These are phyloP conservation scores for Mesorhabditis spiculigera DNA, from an alignment of 2,888 invertebrate species.

Conservation along the genomic window DNA sequence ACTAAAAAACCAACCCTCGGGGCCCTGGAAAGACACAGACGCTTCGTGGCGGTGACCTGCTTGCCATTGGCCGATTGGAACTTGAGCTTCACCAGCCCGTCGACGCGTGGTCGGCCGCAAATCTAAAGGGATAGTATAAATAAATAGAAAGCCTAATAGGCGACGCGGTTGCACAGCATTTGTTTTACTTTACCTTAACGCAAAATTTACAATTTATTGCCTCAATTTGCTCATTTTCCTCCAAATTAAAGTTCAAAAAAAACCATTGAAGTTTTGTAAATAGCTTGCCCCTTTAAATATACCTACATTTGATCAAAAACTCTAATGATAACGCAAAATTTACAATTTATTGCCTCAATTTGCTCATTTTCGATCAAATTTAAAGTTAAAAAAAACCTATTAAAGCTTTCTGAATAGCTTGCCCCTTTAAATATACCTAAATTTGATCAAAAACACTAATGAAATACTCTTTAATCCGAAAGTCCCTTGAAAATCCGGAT, in stretches of 20 bases:
- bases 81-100: constrained; percentile 64
- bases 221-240: not conserved
- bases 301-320: no score
- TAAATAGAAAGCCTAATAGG: no score
- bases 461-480: no score
- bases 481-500: no score
- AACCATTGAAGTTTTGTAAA: no score
- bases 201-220: not conserved
- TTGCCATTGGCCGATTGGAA: constrained; percentile 68
- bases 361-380: not conserved
- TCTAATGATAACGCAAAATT: not conserved
- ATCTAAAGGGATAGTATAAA: constrained; percentile 61
- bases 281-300: no score
- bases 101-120: constrained; percentile 66
- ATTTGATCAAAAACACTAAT: no score
- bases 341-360: not conserved
- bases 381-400: not conserved
- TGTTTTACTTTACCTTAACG: no score
- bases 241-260: not conserved
- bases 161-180: no score
- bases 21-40: constrained; percentile 30
- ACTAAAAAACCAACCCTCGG: constrained; percentile 2
- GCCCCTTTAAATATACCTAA: no score
- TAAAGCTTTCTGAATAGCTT: no score
- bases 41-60: constrained; percentile 66